Evolutionary conservation across 2,113 vertebrate genomes (phyloP).

Genomic region (Vulpes lagopus): DNA sequence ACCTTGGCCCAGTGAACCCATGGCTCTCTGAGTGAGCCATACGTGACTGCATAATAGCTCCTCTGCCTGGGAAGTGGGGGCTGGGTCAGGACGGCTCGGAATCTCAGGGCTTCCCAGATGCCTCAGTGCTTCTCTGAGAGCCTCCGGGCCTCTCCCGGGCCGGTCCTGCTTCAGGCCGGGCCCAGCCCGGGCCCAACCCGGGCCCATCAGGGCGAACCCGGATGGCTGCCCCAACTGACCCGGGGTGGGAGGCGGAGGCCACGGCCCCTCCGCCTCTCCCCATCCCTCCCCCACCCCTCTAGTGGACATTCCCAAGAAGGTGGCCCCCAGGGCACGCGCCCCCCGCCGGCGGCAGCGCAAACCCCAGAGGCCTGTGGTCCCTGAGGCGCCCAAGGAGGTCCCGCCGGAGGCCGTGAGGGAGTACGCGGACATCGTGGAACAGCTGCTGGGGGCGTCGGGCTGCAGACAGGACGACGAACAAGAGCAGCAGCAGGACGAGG

Average conservation of each 20-base stretch:
- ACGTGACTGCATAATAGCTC: neutral
- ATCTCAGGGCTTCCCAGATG: constrained; percentile 19
- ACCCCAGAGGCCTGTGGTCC: constrained; percentile 4
- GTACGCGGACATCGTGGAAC: constrained; percentile 83
- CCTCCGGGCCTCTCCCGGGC: neutral
- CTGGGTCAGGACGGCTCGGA: neutral
- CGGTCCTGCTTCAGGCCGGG: neutral
- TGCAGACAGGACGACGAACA: constrained; percentile 56
- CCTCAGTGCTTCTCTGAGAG: neutral
- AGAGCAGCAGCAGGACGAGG: constrained; percentile 34
- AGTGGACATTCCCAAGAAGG: constrained; percentile 77
- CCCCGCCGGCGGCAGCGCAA: constrained; percentile 74
- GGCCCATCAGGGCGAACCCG: neutral
- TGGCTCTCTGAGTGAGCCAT: neutral
- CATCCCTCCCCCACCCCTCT: neutral
- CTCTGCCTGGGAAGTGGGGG: neutral
- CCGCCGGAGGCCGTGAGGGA: constrained; percentile 82
- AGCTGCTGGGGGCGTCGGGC: constrained; percentile 63
- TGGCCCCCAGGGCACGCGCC: constrained; percentile 57
- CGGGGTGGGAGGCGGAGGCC: neutral
- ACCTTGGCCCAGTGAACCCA: constrained; percentile 23
- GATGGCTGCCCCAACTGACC: neutral
- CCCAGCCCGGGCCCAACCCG: neutral
- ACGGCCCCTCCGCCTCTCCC: neutral
- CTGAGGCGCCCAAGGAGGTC: constrained; percentile 73